These are phyloP conservation scores for Orchestes rusci DNA, from an alignment of 2,888 invertebrate species.

Conservation along the genomic window DNA sequence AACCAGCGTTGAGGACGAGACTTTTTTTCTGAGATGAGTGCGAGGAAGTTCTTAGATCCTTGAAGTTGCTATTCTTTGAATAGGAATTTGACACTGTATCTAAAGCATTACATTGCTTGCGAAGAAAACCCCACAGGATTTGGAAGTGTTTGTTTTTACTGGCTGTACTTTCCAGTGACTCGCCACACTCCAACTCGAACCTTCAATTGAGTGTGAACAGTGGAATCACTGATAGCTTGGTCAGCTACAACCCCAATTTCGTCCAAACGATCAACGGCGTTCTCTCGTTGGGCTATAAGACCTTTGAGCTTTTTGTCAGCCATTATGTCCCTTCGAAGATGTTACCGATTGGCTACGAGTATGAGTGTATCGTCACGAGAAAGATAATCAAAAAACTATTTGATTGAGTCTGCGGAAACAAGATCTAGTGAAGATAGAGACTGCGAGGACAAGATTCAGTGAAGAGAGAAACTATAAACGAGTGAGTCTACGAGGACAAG, in stretches of 20 bases:
- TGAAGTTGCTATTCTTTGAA: background rate
- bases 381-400: too few relatives aligned
- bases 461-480: too few relatives aligned
- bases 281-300: background rate
- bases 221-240: background rate
- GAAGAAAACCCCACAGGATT: background rate
- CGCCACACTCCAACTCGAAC: background rate
- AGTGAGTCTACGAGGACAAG: too few relatives aligned
- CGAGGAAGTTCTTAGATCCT: background rate
- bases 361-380: too few relatives aligned
- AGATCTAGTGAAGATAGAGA: too few relatives aligned
- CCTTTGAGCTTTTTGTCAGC: conserved; percentile 1
- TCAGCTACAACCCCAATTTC: background rate
- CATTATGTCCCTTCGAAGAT: background rate
- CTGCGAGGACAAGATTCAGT: too few relatives aligned
- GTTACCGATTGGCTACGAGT: background rate
- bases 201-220: background rate
- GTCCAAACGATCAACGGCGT: background rate
- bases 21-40: background rate
- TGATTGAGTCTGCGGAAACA: too few relatives aligned
- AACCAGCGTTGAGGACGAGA: background rate
- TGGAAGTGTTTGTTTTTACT: background rate
- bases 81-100: background rate
- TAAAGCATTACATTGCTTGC: background rate
- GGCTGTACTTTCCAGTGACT: background rate